These are phyloP conservation scores for Porites divaricata DNA, from an alignment of 92 coral and sea anemone species.

Conservation along the genomic window DNA sequence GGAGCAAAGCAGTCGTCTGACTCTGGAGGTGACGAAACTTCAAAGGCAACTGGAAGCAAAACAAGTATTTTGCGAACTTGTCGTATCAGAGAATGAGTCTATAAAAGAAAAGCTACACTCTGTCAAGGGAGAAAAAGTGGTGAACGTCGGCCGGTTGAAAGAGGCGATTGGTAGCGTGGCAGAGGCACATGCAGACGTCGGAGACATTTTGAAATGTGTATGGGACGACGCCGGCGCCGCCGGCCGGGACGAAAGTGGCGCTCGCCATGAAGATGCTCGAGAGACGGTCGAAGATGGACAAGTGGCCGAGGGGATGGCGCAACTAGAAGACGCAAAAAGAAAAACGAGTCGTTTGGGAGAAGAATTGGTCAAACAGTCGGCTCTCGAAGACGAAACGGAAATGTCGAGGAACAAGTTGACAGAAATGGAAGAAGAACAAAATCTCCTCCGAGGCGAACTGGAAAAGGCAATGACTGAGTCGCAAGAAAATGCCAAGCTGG, in stretches of 20 bases:
- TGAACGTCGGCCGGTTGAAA: conserved; percentile 42
- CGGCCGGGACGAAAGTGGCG: neutral
- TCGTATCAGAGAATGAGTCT: conserved; percentile 68
- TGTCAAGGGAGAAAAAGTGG: conserved; percentile 39
- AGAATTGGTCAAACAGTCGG: neutral
- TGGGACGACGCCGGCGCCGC: conserved; percentile 52
- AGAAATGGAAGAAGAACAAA: no score
- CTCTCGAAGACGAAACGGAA: no score
- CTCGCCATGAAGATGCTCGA: no score
- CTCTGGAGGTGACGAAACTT: conserved; percentile 33
- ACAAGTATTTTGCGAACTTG: conserved; percentile 75
- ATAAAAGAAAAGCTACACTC: conserved; percentile 52
- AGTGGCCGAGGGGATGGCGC: neutral
- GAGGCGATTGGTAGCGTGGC: conserved; percentile 40
- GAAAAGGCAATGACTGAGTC: no score
- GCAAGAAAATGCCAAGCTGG: no score
- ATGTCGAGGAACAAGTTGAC: no score
- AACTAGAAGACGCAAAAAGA: neutral
- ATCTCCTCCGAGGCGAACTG: no score
- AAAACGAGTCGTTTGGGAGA: neutral
- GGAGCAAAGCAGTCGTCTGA: conserved; percentile 50
- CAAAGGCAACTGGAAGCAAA: conserved; percentile 57
- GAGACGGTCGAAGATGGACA: neutral
- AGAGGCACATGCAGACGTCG: conserved; percentile 44
- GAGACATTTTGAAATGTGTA: conserved; percentile 38